phyloP scores from a whole-genome alignment of 2,113 vertebrate species.

The Microcebus tavaratra region DNA sequence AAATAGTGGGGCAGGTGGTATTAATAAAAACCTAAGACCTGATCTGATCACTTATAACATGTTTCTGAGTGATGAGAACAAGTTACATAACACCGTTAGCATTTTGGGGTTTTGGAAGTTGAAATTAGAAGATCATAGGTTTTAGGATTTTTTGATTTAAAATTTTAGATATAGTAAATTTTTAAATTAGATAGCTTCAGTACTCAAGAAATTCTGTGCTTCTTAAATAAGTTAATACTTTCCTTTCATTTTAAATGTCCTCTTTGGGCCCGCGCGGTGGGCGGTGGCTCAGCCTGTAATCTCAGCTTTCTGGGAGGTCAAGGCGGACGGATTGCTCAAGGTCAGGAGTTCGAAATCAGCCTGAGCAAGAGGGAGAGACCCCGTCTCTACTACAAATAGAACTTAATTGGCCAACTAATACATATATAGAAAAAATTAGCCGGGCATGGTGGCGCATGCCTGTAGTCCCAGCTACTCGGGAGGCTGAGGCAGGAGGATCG shows the following conservation, averaged over 20 bases:
- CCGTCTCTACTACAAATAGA: too few relatives aligned
- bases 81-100: background rate
- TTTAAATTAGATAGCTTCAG: conserved; percentile 17
- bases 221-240: conserved; percentile 31
- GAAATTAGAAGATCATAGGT: conserved; percentile 1
- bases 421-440: too few relatives aligned
- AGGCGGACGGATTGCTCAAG: too few relatives aligned
- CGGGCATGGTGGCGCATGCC: too few relatives aligned
- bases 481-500: too few relatives aligned
- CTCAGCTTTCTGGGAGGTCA: too few relatives aligned
- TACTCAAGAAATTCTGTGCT: background rate
- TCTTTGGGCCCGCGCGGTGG: background rate
- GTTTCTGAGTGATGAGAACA: conserved; percentile 9
- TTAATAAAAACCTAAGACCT: background rate
- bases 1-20: background rate
- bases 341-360: too few relatives aligned
- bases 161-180: background rate
- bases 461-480: too few relatives aligned
- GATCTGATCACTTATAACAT: background rate
- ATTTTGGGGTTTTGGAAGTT: conserved; percentile 34
- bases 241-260: conserved; percentile 22
- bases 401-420: too few relatives aligned
- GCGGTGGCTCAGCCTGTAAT: too few relatives aligned
- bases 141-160: conserved; percentile 36
- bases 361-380: too few relatives aligned